Conservation (phyloP, 2,113 vertebrate genomes). For the Paratilapia polleni region DNA sequence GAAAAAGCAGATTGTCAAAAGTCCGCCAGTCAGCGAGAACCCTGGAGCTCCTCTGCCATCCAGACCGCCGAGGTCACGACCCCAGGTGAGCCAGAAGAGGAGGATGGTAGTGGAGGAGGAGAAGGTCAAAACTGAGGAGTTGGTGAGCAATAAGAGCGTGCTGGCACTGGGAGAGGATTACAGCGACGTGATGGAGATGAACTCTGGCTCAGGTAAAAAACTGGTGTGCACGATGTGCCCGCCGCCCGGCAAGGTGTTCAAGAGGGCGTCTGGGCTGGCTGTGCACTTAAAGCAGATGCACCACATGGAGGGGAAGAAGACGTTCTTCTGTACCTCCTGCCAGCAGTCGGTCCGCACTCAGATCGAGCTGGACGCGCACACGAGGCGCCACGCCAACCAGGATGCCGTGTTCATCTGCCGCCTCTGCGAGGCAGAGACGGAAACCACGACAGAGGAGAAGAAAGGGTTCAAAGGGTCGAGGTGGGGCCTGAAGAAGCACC, state of each 20-base stretch:
- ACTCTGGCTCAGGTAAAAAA: background rate
- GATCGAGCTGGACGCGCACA: constrained; percentile 41
- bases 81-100: constrained; percentile 1
- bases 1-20: background rate
- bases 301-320: constrained; percentile 26
- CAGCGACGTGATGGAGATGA: background rate
- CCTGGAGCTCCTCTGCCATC: background rate
- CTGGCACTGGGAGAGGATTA: constrained; percentile 23
- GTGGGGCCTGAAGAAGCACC: constrained; percentile 46
- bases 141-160: constrained; percentile 27
- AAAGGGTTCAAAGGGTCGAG: background rate
- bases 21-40: background rate
- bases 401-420: constrained; percentile 38
- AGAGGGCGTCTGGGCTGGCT: constrained; percentile 23
- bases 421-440: background rate
- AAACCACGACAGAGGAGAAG: background rate
- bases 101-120: background rate
- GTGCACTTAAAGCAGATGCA: constrained; percentile 41
- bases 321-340: constrained; percentile 46
- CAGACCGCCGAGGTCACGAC: background rate
- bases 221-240: constrained; percentile 51
- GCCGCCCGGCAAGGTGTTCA: constrained; percentile 32
- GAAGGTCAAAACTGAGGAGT: background rate
- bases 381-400: constrained; percentile 36
- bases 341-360: constrained; percentile 25